phyloP scores from a whole-genome alignment of 2,797 vertebrate genomes.

The Syncerus caffer region DNA sequence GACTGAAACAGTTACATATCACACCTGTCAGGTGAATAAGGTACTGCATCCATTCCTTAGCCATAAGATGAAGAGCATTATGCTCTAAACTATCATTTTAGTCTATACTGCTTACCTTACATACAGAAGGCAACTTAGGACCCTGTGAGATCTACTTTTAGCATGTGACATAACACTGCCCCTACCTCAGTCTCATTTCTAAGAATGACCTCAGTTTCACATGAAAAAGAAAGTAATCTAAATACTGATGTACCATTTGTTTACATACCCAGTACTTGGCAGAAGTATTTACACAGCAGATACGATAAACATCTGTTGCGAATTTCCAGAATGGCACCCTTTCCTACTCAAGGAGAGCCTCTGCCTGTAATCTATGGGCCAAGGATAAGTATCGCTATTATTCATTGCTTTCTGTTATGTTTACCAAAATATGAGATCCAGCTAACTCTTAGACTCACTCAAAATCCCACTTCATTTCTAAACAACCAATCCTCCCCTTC shows the following conservation, averaged over 20 bases:
- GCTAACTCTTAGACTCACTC: not conserved
- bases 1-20: not conserved
- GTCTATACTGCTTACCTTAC: not conserved
- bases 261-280: not conserved
- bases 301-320: not conserved
- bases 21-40: not conserved
- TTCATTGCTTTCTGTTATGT: not conserved
- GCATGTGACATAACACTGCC: not conserved
- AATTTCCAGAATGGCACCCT: not conserved
- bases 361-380: not conserved
- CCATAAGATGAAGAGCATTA: not conserved
- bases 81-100: not conserved
- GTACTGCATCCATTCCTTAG: too few species aligned
- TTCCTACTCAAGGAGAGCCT: not conserved
- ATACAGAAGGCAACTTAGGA: not conserved
- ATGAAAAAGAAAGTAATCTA: constrained; percentile 33
- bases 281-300: not conserved
- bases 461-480: not conserved
- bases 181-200: constrained; percentile 6
- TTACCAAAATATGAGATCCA: constrained; percentile 27
- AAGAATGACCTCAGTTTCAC: not conserved
- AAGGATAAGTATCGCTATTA: not conserved
- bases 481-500: not conserved
- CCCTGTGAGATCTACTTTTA: not conserved
- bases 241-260: not conserved